A percentile compares a stretch with the other conserved stretches of the same genome.
Evolutionary conservation across 2,797 vertebrate species (phyloP).

Genomic region (Centroberyx gerrardi): DNA sequence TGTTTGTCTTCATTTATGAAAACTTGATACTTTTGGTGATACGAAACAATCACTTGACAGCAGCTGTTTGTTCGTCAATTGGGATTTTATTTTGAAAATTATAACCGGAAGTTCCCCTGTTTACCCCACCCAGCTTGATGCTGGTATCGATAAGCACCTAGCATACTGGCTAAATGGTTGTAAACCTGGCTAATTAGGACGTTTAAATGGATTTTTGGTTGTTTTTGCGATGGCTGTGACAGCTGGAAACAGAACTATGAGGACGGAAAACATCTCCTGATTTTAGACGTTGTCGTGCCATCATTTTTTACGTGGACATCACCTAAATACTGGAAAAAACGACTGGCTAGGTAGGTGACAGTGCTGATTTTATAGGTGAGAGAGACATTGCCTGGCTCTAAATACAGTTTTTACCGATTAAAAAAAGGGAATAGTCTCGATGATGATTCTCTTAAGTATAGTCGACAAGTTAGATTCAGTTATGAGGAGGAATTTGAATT

Average conservation of each 20-base stretch:
- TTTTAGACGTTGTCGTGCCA: conserved; percentile 2
- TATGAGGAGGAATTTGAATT: background rate
- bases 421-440: background rate
- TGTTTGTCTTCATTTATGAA: no score
- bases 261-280: background rate
- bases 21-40: no score
- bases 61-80: background rate
- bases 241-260: background rate
- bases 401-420: background rate
- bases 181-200: conserved; percentile 20
- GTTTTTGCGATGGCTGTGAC: background rate
- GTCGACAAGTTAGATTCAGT: background rate
- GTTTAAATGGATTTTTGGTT: conserved; percentile 17
- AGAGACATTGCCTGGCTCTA: background rate
- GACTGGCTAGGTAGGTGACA: conserved; percentile 48
- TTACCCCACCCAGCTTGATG: background rate
- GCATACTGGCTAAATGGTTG: conserved; percentile 61
- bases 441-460: background rate
- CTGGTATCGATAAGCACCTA: conserved; percentile 31
- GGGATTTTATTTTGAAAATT: conserved; percentile 59
- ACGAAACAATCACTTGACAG: background rate
- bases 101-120: accelerated
- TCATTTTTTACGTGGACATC: conserved; percentile 49
- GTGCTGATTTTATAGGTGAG: background rate
- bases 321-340: conserved; percentile 33